These are phyloP conservation scores for Dermatophagoides farinae DNA, from an alignment of 1,140 invertebrate species.

Conservation along the genomic window DNA sequence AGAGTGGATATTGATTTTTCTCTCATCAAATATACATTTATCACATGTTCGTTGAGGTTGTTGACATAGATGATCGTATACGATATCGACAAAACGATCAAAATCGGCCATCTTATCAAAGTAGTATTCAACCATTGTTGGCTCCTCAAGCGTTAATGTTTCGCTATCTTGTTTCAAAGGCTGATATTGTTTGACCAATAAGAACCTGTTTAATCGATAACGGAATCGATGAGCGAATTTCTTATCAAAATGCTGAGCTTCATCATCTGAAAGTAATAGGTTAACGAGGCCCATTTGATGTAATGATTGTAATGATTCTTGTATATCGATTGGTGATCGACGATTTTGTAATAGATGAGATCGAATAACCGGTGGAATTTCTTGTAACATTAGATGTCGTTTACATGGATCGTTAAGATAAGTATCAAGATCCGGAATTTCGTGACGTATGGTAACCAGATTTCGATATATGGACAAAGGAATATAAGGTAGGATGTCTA, in stretches of 20 bases:
- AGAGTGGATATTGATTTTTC: no score
- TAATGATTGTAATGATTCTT: no score
- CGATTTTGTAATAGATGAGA: conserved; percentile 35
- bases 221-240: neutral
- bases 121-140: neutral
- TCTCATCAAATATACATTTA: neutral
- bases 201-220: neutral
- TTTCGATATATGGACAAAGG: conserved; percentile 49
- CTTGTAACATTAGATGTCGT: conserved; percentile 38
- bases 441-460: conserved; percentile 37
- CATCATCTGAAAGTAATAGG: neutral
- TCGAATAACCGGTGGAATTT: conserved; percentile 27
- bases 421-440: conserved; percentile 35
- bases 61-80: neutral
- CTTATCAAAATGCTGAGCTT: neutral
- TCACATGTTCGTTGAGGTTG: neutral
- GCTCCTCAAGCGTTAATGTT: neutral
- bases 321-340: conserved; percentile 26
- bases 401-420: conserved; percentile 44
- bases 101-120: neutral
- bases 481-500: conserved; percentile 45
- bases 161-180: neutral
- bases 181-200: neutral
- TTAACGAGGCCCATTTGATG: no score
- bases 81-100: neutral